Evolutionary conservation across 2,888 invertebrate species (phyloP), one percentile per base, ranked within the genome.

Genomic region (Tridacna gigas): DNA sequence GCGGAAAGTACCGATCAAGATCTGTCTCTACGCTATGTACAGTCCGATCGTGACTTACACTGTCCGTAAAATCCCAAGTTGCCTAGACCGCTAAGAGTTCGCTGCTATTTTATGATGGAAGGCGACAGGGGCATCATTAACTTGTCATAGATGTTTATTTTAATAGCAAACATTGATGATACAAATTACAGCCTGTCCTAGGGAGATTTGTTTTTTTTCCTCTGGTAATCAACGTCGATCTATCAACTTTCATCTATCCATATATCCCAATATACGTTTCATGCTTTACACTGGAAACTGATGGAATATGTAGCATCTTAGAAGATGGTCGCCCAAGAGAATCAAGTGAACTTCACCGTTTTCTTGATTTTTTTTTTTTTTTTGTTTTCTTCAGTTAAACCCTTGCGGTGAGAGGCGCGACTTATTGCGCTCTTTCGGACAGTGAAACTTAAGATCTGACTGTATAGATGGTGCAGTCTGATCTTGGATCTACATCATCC

Each of bases 141-240:
- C 67, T 67, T 67, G 67, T 45, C 67, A 45, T 37, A 45, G 26
- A 45, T 67, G 67, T 67, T 67, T 67, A 45, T 45, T 67, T 45
- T 37, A 37, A 67, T 45, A 67, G 67, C 37, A 67, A 67, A 67
- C 67, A 28, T 37, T 67, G 67, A 13, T 67, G 67, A 37, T 67
- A 67, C 67, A 18, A 67, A 67, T 67, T 45, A 67, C 67, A 67
- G 37, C 45, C 20, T 37, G 67, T 45, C 37, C 22, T 37, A 45
- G n/a, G n/a, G 67, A 45, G 37, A 67, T 67, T 67, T 45, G 20
- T 15, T 37, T 15, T n/a, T 13, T 45, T 67, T 45, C 56, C 56
- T 56, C 56, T 20, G 67, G 25, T n/a, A n/a, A 67, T 67, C 37
- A 67, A 45, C 9, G 45, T 20, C 37, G 45, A 67, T 67, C 15